Evolutionary conservation across 1,140 invertebrate species (phyloP).

Genomic region (Anagrus nilaparvatae): DNA sequence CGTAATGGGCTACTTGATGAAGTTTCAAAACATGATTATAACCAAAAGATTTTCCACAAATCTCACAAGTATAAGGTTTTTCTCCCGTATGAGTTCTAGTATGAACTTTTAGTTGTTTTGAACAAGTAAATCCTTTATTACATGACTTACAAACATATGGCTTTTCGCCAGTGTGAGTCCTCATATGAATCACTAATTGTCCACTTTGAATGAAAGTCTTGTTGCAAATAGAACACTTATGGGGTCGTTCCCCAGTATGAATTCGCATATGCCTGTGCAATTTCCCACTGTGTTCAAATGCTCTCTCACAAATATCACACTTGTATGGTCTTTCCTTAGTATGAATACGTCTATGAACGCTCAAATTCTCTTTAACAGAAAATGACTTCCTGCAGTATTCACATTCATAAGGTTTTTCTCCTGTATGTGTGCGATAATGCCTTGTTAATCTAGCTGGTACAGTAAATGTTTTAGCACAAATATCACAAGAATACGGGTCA

Average conservation of each 20-base stretch:
- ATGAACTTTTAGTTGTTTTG: slow-evolving; percentile 80
- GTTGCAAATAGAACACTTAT: slow-evolving; percentile 84
- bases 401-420: slow-evolving; percentile 76
- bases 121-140: slow-evolving; percentile 81
- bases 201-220: slow-evolving; percentile 87
- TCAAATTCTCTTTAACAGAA: slow-evolving; percentile 84
- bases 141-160: slow-evolving; percentile 81
- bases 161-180: slow-evolving; percentile 84
- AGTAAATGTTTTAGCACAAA: slow-evolving; percentile 85
- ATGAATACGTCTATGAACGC: slow-evolving; percentile 83
- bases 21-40: slow-evolving; percentile 83
- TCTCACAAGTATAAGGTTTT: slow-evolving; percentile 62
- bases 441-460: slow-evolving; percentile 82
- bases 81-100: slow-evolving; percentile 79
- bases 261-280: slow-evolving; percentile 87
- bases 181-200: slow-evolving; percentile 72
- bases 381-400: slow-evolving; percentile 89
- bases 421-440: slow-evolving; percentile 85
- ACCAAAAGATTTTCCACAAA: slow-evolving; percentile 74
- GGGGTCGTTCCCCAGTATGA: slow-evolving; percentile 85
- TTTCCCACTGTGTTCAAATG: slow-evolving; percentile 88
- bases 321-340: slow-evolving; percentile 78
- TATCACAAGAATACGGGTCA: slow-evolving; percentile 78
- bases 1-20: slow-evolving; percentile 83
- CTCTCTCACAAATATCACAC: slow-evolving; percentile 81